Conservation (phyloP, 1,140 invertebrate species). For the Carcinoscorpius rotundicauda region DNA sequence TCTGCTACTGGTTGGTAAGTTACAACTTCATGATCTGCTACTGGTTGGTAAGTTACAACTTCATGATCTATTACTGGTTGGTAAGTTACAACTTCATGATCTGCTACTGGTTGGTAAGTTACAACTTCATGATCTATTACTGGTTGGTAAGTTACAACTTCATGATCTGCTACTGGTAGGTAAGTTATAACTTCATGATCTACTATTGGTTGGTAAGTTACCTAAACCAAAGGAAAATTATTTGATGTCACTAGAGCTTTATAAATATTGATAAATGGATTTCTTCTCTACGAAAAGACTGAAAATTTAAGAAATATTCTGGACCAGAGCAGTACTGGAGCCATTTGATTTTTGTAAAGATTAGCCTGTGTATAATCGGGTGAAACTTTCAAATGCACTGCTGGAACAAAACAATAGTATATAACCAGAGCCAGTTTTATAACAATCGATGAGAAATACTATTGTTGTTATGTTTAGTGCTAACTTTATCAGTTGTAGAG, state of each 20-base stretch:
- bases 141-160: conserved; percentile 53
- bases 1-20: conserved; percentile 59
- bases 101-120: conserved; percentile 58
- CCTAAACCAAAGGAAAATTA: background rate
- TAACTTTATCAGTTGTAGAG: too few species aligned
- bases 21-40: conserved; percentile 51
- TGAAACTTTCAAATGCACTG: too few species aligned
- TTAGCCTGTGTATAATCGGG: background rate
- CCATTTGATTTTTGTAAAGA: background rate
- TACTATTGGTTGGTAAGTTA: conserved; percentile 49
- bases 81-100: conserved; percentile 49
- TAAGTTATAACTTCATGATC: conserved; percentile 47
- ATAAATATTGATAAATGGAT: too few species aligned
- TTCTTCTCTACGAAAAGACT: too few species aligned
- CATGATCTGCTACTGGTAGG: conserved; percentile 57
- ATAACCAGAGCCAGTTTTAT: too few species aligned
- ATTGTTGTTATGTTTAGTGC: too few species aligned
- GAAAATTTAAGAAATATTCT: too few species aligned
- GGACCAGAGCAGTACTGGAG: too few species aligned
- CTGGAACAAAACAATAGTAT: too few species aligned
- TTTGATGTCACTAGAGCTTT: too few species aligned
- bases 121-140: conserved; percentile 50
- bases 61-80: conserved; percentile 55
- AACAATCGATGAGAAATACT: too few species aligned
- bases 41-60: conserved; percentile 52